Conservation (phyloP, 2,113 vertebrate species). For the Nicator chloris region DNA sequence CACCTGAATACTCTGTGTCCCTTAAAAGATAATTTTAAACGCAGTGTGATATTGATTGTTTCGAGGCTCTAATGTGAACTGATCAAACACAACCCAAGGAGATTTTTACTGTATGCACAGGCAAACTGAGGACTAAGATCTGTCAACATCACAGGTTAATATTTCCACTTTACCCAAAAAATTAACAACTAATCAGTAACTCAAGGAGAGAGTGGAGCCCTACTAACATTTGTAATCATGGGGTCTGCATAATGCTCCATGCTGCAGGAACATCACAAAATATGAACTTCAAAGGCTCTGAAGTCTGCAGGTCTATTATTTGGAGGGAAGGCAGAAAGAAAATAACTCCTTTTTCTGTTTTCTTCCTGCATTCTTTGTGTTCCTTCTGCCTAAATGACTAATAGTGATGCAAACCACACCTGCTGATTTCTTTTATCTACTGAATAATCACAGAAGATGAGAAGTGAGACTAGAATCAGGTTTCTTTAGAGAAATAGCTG, state of each 20-base stretch:
- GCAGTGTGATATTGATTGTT: slow-evolving; percentile 65
- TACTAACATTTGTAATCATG: not conserved
- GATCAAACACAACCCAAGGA: slow-evolving; percentile 18
- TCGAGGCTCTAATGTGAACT: slow-evolving; percentile 4
- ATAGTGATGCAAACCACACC: not conserved
- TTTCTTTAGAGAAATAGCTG: not conserved
- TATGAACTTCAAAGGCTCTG: not conserved
- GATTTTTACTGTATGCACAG: slow-evolving; percentile 8
- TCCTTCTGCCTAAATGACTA: not conserved
- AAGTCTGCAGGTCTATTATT: not conserved
- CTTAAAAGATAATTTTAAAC: slow-evolving; percentile 62
- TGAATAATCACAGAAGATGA: not conserved
- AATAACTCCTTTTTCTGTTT: not conserved
- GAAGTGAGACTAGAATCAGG: not conserved
- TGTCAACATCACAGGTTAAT: not conserved
- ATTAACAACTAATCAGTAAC: not conserved
- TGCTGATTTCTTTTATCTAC: not conserved
- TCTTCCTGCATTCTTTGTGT: not conserved
- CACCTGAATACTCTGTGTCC: slow-evolving; percentile 42
- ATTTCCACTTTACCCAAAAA: not conserved
- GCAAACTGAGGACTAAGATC: not conserved
- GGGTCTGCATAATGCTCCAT: not conserved
- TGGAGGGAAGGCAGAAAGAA: not conserved
- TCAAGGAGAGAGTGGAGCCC: not conserved
- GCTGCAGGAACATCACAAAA: not conserved